phyloP scores from a whole-genome alignment of 2,888 invertebrate genomes.

The Luperina nickerlii region DNA sequence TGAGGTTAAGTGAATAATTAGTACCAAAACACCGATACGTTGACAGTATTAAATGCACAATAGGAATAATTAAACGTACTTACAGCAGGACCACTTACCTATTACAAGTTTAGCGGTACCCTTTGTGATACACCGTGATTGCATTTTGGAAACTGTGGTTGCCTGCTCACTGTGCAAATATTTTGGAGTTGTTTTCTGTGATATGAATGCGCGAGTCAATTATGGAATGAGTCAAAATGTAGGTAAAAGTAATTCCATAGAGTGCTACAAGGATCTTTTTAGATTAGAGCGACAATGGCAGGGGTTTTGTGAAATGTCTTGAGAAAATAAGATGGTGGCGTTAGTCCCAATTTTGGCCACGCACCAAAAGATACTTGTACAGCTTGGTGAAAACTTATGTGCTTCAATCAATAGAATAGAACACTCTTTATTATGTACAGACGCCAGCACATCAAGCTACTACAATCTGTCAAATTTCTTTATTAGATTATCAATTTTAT shows the following conservation, averaged over 20 bases:
- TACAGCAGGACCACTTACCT: constrained; percentile 22
- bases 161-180: background rate
- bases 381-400: background rate
- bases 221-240: background rate
- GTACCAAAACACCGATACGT: constrained; percentile 4
- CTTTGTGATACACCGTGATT: constrained; percentile 42
- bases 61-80: constrained; percentile 47
- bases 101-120: constrained; percentile 12
- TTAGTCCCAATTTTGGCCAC: background rate
- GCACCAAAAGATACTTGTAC: background rate
- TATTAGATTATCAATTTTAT: too few relatives aligned
- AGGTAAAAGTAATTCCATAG: background rate
- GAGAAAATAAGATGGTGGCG: background rate
- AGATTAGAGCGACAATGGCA: background rate
- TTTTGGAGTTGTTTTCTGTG: background rate
- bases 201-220: background rate
- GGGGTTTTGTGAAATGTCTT: background rate
- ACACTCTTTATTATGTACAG: too few relatives aligned
- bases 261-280: background rate
- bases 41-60: constrained; percentile 35
- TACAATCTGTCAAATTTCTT: too few relatives aligned
- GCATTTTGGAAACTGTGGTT: constrained; percentile 14
- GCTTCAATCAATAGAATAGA: too few relatives aligned
- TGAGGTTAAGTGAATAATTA: constrained; percentile 1
- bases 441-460: too few relatives aligned